phyloP scores from a whole-genome alignment of 2,888 invertebrate genomes.

The Syrphus vitripennis region DNA sequence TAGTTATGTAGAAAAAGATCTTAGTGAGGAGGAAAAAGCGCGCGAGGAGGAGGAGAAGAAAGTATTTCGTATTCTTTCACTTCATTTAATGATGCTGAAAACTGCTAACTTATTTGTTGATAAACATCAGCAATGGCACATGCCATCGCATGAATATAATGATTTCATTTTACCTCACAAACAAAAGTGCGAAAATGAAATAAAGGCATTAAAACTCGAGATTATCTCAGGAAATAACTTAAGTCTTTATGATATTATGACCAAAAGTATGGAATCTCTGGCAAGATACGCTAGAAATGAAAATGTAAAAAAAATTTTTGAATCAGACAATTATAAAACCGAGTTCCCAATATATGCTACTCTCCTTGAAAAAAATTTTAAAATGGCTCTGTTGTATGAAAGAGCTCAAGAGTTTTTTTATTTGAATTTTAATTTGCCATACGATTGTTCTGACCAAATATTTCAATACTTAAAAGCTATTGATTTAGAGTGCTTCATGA shows the following conservation, averaged over 20 bases:
- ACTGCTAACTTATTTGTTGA: background rate
- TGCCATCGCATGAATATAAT: background rate
- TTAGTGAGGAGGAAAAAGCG: no score
- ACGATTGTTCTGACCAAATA: background rate
- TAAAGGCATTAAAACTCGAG: background rate
- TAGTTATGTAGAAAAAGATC: no score
- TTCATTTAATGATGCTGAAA: background rate
- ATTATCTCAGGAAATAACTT: background rate
- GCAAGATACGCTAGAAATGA: no score
- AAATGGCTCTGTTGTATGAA: background rate
- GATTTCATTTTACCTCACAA: background rate
- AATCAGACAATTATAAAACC: background rate
- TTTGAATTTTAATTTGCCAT: background rate
- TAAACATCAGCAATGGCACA: background rate
- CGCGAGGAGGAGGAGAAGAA: no score
- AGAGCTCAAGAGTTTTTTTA: background rate
- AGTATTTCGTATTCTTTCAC: no score
- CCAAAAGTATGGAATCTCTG: no score
- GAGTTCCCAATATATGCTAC: background rate
- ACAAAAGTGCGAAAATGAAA: background rate
- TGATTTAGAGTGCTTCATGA: no score
- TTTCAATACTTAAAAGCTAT: no score
- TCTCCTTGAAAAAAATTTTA: background rate
- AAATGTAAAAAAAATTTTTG: background rate
- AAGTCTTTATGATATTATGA: no score